phyloP scores from a whole-genome alignment of 1,140 invertebrate species.

The Sitobion miscanthi region DNA sequence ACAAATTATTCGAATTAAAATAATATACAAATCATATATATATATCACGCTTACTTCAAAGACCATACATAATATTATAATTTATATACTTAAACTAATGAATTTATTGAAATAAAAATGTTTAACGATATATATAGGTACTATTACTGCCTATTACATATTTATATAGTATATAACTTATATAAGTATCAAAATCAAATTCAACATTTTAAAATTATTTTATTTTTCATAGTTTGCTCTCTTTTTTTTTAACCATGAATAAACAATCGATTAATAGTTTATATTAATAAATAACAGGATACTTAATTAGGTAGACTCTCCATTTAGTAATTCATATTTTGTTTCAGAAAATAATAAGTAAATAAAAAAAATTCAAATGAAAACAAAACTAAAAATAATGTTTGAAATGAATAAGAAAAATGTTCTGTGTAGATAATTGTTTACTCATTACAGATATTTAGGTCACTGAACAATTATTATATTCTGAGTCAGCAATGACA shows the following conservation, averaged over 20 bases:
- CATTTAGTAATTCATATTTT: neutral
- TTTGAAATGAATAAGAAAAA: neutral
- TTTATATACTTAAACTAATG: no score
- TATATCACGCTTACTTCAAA: neutral
- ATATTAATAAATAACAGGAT: neutral
- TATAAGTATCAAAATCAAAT: neutral
- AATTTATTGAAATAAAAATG: no score
- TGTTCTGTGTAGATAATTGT: neutral
- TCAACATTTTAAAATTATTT: neutral
- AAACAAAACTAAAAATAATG: neutral
- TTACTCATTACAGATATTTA: neutral
- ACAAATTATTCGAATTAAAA: neutral
- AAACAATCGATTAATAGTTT: neutral
- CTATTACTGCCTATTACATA: no score
- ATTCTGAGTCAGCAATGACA: neutral
- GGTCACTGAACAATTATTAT: slow-evolving; percentile 6
- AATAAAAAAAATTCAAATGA: neutral
- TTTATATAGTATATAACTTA: no score
- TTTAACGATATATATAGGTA: no score
- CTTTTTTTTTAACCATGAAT: neutral
- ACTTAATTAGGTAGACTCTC: neutral
- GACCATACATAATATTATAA: neutral
- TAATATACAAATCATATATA: no score
- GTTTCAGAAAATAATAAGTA: neutral
- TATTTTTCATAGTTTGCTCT: neutral